Percentiles rank a stretch among this genome's conserved stretches.
Evolutionary conservation across 2,888 invertebrate species (phyloP).

Genomic region (Elysia crispata): DNA sequence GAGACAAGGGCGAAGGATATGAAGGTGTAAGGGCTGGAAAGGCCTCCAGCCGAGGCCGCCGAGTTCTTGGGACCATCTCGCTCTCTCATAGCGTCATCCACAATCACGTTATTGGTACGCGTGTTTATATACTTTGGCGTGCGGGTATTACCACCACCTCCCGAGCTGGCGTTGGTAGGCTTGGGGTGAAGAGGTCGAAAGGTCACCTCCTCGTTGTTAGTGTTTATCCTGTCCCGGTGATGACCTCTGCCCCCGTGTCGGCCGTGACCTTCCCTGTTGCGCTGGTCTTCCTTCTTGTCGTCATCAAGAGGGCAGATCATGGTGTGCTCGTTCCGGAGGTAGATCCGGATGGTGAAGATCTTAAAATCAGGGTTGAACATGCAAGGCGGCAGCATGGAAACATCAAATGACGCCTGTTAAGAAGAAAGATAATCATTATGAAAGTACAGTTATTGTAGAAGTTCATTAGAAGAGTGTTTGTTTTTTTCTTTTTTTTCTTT

Average conservation of each 20-base stretch:
- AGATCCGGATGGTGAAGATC: conserved; percentile 69
- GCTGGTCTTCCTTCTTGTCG: background rate
- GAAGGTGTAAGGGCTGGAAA: background rate
- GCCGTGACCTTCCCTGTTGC: background rate
- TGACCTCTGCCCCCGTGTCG: conserved; percentile 6
- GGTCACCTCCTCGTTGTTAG: conserved; percentile 37
- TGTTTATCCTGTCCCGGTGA: conserved; percentile 13
- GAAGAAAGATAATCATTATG: conserved; percentile 26
- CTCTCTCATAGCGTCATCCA: conserved; percentile 52
- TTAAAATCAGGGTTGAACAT: conserved; percentile 68
- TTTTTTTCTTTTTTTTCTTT: no score
- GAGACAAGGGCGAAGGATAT: background rate
- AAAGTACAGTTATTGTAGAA: background rate
- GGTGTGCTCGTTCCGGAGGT: conserved; percentile 63
- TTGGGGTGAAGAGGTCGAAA: conserved; percentile 33
- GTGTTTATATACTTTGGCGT: conserved; percentile 40
- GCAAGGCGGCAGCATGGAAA: conserved; percentile 65
- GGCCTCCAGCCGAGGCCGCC: background rate
- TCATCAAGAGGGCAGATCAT: conserved; percentile 52
- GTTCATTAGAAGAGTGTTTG: no score
- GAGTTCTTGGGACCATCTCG: conserved; percentile 25
- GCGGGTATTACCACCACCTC: conserved; percentile 37
- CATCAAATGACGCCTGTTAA: conserved; percentile 68
- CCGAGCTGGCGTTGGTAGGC: conserved; percentile 43
- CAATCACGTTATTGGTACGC: conserved; percentile 49